Conservation (phyloP, 1,140 invertebrate genomes). For the Probaryconus sp. region DNA sequence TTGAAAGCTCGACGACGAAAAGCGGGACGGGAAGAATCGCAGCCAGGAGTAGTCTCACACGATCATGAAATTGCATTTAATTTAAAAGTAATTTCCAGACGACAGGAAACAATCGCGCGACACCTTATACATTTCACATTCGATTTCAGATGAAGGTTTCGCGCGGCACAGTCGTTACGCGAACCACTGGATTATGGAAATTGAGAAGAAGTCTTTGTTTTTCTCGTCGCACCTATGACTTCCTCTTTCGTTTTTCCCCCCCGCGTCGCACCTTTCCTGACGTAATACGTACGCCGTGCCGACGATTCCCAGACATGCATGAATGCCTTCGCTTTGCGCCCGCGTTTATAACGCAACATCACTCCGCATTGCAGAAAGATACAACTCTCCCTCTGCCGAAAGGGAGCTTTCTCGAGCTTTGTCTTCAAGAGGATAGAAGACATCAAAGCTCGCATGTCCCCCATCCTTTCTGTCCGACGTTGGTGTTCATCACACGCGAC, state of each 20-base stretch:
- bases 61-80: slow-evolving; percentile 38
- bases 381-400: slow-evolving; percentile 13
- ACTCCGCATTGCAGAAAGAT: slow-evolving; percentile 18
- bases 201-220: slow-evolving; percentile 55
- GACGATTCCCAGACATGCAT: slow-evolving; percentile 37
- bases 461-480: no score
- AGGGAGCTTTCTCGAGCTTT: slow-evolving; percentile 41
- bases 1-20: no score
- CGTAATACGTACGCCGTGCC: slow-evolving; percentile 30
- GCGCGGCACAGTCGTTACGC: slow-evolving; percentile 40
- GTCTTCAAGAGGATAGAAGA: slow-evolving; percentile 46
- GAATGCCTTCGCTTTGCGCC: slow-evolving; percentile 50
- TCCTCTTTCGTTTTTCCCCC: slow-evolving; percentile 17
- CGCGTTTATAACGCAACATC: slow-evolving; percentile 31
- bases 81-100: slow-evolving; percentile 37
- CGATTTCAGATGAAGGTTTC: no score
- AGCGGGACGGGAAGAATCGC: not conserved
- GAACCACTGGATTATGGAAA: slow-evolving; percentile 61
- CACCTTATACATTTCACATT: slow-evolving; percentile 57
- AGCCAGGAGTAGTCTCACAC: no score
- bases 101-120: slow-evolving; percentile 47
- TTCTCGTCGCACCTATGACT: slow-evolving; percentile 40
- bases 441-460: slow-evolving; percentile 50
- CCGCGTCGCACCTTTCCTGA: slow-evolving; percentile 33
- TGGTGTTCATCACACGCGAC: slow-evolving; percentile 30